Evolutionary conservation across 2,888 invertebrate genomes (phyloP).

Genomic region (Drosophila ezoana): DNA sequence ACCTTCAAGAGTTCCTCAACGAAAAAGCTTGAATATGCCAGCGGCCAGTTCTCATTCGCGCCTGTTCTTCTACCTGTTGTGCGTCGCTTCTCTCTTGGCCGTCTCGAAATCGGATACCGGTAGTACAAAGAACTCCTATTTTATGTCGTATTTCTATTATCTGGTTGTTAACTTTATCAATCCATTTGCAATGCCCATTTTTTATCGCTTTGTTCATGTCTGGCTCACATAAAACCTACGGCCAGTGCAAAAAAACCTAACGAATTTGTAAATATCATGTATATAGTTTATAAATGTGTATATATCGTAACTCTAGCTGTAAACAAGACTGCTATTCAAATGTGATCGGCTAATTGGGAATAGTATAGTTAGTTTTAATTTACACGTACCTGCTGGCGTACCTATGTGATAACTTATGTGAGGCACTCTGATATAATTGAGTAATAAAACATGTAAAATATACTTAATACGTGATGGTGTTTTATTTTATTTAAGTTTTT

Average conservation of each 20-base stretch:
- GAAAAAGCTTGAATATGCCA: slow-evolving; percentile 58
- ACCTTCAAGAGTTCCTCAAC: slow-evolving; percentile 10
- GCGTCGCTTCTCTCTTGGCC: slow-evolving; percentile 79
- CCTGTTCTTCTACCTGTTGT: slow-evolving; percentile 80
- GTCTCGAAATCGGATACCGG: slow-evolving; percentile 81
- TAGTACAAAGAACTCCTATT: slow-evolving; percentile 80
- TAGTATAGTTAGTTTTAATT: slow-evolving; percentile 31
- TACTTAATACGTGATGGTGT: slow-evolving; percentile 45
- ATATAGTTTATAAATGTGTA: slow-evolving; percentile 18
- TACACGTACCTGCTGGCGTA: slow-evolving; percentile 28
- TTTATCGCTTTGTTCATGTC: slow-evolving; percentile 79
- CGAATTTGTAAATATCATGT: slow-evolving; percentile 45
- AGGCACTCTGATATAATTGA: slow-evolving; percentile 45
- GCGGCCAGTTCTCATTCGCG: slow-evolving; percentile 78
- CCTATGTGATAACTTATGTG: slow-evolving; percentile 63
- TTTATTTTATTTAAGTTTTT: slow-evolving; percentile 37
- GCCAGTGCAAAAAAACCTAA: slow-evolving; percentile 10
- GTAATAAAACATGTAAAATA: slow-evolving; percentile 54
- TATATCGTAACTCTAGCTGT: slow-evolving; percentile 28
- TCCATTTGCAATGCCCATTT: slow-evolving; percentile 82
- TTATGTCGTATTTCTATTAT: slow-evolving; percentile 83
- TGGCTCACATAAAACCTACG: slow-evolving; percentile 61
- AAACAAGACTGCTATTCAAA: slow-evolving; percentile 55
- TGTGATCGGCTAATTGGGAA: slow-evolving; percentile 49
- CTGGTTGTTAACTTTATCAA: slow-evolving; percentile 81